phyloP scores from a whole-genome alignment of 2,888 invertebrate genomes.

The Loripinus fragilis region DNA sequence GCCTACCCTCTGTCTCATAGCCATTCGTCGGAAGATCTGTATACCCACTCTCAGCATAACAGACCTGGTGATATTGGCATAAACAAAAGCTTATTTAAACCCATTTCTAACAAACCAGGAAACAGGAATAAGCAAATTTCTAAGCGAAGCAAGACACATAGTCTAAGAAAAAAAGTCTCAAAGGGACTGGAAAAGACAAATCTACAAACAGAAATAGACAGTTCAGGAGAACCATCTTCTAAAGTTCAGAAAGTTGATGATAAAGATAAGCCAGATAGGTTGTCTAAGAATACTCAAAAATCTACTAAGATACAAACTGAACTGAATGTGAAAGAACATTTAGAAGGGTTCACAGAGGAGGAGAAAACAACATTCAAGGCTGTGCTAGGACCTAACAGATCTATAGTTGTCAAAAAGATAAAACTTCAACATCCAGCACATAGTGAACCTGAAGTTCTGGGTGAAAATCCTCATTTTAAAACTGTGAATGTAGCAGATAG shows the following conservation, averaged over 20 bases:
- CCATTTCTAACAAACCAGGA: background rate
- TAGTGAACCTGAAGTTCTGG: conserved; percentile 36
- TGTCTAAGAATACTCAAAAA: background rate
- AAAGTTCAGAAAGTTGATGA: conserved; percentile 21
- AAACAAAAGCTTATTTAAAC: background rate
- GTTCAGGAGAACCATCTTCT: background rate
- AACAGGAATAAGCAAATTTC: background rate
- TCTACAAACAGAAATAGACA: background rate
- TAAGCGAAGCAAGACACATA: background rate
- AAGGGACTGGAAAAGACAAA: conserved; percentile 1
- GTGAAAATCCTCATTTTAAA: background rate
- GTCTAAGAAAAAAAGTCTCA: conserved; percentile 6
- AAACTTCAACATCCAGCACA: conserved; percentile 26
- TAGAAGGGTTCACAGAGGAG: conserved; percentile 42
- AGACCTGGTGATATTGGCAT: conserved; percentile 1
- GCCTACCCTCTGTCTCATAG: conserved; percentile 6
- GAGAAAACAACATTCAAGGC: conserved; percentile 46
- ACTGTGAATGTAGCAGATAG: background rate
- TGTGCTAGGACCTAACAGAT: conserved; percentile 44
- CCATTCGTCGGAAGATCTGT: background rate
- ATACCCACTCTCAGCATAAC: background rate
- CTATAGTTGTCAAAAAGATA: conserved; percentile 58
- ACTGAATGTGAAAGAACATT: conserved; percentile 45
- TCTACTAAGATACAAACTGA: background rate
- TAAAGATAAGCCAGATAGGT: background rate